Base-by-base conservation (phyloP, 2,797 vertebrate genomes). In the Clangula hyemalis region DNA sequence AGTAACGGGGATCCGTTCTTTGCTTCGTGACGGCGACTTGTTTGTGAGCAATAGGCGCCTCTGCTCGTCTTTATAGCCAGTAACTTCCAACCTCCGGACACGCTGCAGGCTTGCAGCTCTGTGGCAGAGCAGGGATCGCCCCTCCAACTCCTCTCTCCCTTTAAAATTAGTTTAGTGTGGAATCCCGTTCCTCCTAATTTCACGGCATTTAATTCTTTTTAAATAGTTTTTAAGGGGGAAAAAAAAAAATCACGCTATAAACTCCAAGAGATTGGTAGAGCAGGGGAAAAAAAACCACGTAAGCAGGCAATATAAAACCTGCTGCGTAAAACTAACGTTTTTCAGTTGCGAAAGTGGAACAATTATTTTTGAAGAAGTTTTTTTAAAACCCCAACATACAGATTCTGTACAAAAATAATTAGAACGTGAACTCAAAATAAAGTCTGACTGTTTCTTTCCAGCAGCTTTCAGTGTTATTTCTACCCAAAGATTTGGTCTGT, bases 371-470 rank as follows among this genome's bases (percentile, higher is more conserved):
- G 13, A 65, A 89, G n/a, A 53, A 85, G 65, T 56, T 77, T 90
- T 60, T 60, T 53, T 15, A 16, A 77, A 94, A 38, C 43, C 41
- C 38, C 58, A 57, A n/a, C 22, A 6, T 60, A 78, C n/a, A 39
- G 68, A 65, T 93, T 76, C 83, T 95, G 10, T 71, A 91, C 25
- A 69, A 92, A 93, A 96, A 93, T 89, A 87, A 94, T 92, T 89
- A 82, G 86, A 47, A 84, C 71, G 69, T 69, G 83, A 90, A 77
- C 81, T 92, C 91, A 89, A 95, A 96, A 96, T 94, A 87, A 97
- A 91, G 8, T 83, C 95, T 96, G 94, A 94, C 78, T 83, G 0
- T 62, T 94, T 92, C 90, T 96, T 97, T 97, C 95, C 94, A 85
- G 89, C 87, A 88, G 68, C 76, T 88, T 61, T 86, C 77, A n/a